Conservation (phyloP, 2,797 vertebrate genomes). For the Vultur gryphus region DNA sequence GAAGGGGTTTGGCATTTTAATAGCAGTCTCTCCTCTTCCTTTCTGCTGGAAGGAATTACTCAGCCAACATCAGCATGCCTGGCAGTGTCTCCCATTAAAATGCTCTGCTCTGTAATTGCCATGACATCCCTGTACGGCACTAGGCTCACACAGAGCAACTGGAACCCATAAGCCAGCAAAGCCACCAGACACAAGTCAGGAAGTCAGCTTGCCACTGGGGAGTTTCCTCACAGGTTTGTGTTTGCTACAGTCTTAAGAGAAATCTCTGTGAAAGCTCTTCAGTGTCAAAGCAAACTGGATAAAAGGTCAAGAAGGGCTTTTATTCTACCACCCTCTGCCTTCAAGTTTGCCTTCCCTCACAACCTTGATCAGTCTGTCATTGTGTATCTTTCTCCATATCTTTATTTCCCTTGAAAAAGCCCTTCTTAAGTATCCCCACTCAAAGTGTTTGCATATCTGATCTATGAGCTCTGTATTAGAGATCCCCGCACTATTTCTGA, state of each 20-base stretch:
- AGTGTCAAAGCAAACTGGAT: background rate
- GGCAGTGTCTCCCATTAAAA: background rate
- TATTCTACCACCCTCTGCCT: background rate
- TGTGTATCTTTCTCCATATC: background rate
- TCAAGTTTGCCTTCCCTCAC: background rate
- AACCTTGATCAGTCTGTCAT: background rate
- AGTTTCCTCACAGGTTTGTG: background rate
- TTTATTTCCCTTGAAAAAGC: background rate
- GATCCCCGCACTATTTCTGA: background rate
- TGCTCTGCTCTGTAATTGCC: background rate
- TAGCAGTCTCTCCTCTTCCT: background rate
- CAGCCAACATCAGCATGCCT: background rate
- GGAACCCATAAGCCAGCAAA: background rate
- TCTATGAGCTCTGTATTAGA: background rate
- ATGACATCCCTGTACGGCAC: background rate
- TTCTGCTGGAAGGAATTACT: background rate
- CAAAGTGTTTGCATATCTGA: background rate
- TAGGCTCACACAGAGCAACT: background rate
- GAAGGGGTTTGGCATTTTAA: background rate
- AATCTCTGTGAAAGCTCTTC: background rate
- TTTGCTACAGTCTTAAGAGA: background rate
- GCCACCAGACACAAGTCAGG: background rate
- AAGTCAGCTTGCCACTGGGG: background rate
- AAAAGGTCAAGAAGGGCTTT: background rate
- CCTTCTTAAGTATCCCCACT: background rate